Evolutionary conservation across 37 sponge, comb jelly and placozoan species (phyloP).

Genomic region (Haliclona indistincta): DNA sequence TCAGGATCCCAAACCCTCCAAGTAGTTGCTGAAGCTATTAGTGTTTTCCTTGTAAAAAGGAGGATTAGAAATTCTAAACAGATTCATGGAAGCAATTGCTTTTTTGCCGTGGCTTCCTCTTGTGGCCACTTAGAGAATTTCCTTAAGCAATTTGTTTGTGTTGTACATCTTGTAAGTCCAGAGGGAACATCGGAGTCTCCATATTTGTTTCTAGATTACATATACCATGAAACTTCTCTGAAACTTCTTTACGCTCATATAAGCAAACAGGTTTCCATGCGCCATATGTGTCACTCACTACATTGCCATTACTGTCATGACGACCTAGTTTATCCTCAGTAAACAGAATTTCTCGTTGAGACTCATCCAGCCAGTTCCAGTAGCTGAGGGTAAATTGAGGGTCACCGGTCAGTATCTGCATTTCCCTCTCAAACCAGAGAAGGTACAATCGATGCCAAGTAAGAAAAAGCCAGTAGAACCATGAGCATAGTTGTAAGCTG

Average conservation of each 20-base stretch:
- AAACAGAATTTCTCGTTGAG: no score
- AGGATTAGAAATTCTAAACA: neutral
- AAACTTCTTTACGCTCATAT: neutral
- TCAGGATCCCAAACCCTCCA: no score
- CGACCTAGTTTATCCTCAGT: neutral
- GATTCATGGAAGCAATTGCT: neutral
- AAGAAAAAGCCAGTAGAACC: no score
- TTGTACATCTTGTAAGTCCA: neutral
- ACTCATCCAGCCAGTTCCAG: no score
- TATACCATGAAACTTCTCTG: no score
- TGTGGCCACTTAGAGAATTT: no score
- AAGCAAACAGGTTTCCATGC: neutral
- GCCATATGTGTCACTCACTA: neutral
- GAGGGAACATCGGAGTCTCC: neutral
- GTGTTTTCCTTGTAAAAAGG: neutral
- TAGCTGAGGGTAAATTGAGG: no score
- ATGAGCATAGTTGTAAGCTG: no score
- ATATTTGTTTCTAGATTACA: neutral
- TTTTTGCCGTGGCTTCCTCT: no score
- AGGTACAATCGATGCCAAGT: no score
- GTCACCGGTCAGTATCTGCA: no score
- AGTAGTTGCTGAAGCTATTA: neutral
- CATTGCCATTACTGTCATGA: neutral
- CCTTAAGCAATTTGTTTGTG: neutral
- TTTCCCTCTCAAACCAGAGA: no score